These are phyloP conservation scores for Cyaniris semiargus DNA, from an alignment of 2,888 invertebrate genomes.

Conservation along the genomic window DNA sequence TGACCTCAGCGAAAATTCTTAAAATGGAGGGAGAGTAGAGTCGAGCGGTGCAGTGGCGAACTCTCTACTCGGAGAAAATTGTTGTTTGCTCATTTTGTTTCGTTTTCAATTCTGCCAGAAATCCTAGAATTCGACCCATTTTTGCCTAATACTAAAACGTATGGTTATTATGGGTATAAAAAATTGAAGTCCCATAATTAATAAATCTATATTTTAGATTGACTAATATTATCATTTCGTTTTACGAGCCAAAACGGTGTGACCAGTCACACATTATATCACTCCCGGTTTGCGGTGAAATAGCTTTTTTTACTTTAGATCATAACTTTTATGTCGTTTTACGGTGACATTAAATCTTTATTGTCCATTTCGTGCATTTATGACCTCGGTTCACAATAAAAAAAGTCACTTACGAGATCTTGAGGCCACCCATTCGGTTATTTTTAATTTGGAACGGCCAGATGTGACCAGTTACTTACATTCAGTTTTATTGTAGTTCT, in stretches of 20 bases:
- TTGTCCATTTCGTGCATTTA: constrained; percentile 39
- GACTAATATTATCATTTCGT: not conserved
- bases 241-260: not conserved
- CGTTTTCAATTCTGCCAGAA: too few species aligned
- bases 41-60: too few species aligned
- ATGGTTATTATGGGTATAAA: too few species aligned
- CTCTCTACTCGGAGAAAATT: too few species aligned
- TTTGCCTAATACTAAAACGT: too few species aligned
- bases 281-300: constrained; percentile 42
- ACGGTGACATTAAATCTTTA: constrained; percentile 44
- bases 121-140: too few species aligned
- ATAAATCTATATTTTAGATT: not conserved
- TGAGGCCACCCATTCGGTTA: constrained; percentile 32
- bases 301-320: constrained; percentile 42
- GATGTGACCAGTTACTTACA: not conserved
- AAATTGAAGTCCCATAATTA: too few species aligned
- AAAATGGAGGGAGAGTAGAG: too few species aligned
- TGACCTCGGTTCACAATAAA: constrained; percentile 36
- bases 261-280: constrained; percentile 33
- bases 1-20: too few species aligned
- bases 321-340: constrained; percentile 44
- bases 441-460: constrained; percentile 23
- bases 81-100: not conserved
- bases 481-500: not conserved
- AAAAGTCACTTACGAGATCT: constrained; percentile 39